phyloP scores from a whole-genome alignment of 1,140 invertebrate genomes.

The Eriosoma lanigerum region DNA sequence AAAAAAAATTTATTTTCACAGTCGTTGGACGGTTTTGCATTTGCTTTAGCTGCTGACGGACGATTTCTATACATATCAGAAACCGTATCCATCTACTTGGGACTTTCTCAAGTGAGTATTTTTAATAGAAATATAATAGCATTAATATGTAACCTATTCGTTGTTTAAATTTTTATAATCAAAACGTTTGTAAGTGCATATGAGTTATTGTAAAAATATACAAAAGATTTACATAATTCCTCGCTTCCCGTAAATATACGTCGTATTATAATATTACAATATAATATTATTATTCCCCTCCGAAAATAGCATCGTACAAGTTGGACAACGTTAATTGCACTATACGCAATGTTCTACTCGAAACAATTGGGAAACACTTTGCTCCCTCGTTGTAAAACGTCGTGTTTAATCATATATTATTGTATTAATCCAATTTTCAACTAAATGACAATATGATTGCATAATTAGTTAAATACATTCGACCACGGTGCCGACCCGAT shows the following conservation, averaged over 20 bases:
- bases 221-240: neutral
- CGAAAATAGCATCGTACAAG: neutral
- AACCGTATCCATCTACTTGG: conserved; percentile 97
- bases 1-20: conserved; percentile 19
- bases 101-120: conserved; percentile 88
- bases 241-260: neutral
- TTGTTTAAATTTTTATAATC: too few relatives aligned
- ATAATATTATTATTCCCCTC: neutral
- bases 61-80: conserved; percentile 97
- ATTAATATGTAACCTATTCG: too few relatives aligned
- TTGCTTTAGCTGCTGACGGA: conserved; percentile 42
- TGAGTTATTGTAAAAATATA: too few relatives aligned
- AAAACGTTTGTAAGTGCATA: too few relatives aligned
- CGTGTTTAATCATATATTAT: neutral
- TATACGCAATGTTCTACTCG: neutral
- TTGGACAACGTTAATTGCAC: neutral
- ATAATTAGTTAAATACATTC: neutral
- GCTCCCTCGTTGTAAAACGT: neutral
- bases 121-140: neutral
- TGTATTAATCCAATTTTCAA: conserved; percentile 19
- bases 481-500: neutral
- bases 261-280: too few relatives aligned
- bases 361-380: conserved; percentile 6
- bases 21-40: conserved; percentile 46
- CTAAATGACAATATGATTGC: neutral